Evolutionary conservation across 2,888 invertebrate genomes (phyloP).

Genomic region (Lithophane semibrunnea): DNA sequence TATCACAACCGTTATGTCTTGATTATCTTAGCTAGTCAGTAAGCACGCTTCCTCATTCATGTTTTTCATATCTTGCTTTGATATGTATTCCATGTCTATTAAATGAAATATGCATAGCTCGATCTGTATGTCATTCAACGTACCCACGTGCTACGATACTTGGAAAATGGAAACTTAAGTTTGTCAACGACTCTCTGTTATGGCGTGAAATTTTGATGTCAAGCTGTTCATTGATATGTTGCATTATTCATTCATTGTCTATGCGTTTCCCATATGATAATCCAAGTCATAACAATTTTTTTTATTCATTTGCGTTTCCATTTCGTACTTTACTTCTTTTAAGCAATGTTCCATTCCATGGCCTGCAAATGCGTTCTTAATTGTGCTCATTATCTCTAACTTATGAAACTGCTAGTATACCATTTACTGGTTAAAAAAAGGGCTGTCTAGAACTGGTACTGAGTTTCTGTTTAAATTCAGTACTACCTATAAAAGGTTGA

Average conservation of each 20-base stretch:
- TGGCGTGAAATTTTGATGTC: conserved; percentile 62
- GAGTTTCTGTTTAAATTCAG: conserved; percentile 41
- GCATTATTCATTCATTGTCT: conserved; percentile 52
- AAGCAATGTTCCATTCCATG: conserved; percentile 10
- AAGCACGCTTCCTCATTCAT: conserved; percentile 28
- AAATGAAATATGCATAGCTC: conserved; percentile 65
- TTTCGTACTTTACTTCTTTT: conserved; percentile 3
- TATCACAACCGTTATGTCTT: conserved; percentile 25
- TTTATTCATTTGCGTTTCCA: conserved; percentile 5
- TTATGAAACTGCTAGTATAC: conserved; percentile 18
- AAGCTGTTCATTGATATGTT: conserved; percentile 32
- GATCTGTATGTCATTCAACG: conserved; percentile 62
- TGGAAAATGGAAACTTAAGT: conserved; percentile 58
- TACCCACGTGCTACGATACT: conserved; percentile 49
- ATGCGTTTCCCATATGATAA: conserved; percentile 18
- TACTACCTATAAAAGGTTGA: conserved; percentile 50
- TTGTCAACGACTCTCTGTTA: conserved; percentile 50
- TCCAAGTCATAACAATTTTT: conserved; percentile 6
- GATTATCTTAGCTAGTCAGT: conserved; percentile 17
- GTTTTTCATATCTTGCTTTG: conserved; percentile 54
- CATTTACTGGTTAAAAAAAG: conserved; percentile 16
- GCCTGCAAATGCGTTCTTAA: not conserved
- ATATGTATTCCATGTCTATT: conserved; percentile 53
- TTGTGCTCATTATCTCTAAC: conserved; percentile 27
- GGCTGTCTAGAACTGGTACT: conserved; percentile 28